phyloP scores from a whole-genome alignment of 2,113 vertebrate genomes.

The Mionectes macconnelli region DNA sequence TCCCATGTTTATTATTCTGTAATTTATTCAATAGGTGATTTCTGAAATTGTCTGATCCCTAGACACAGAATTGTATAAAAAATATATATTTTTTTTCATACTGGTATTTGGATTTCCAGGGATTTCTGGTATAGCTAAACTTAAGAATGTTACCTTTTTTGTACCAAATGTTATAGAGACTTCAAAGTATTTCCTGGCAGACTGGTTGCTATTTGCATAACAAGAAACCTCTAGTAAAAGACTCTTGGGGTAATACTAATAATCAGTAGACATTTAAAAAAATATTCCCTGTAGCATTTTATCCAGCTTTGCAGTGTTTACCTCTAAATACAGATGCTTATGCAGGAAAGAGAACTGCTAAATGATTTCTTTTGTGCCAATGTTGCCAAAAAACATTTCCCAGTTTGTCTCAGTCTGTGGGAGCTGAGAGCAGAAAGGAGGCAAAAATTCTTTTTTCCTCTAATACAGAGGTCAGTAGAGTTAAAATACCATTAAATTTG shows the following conservation, averaged over 20 bases:
- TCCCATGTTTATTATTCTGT: not conserved
- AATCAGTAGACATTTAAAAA: constrained; percentile 27
- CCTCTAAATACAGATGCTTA: constrained; percentile 23
- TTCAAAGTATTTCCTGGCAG: constrained; percentile 23
- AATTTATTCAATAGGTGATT: not conserved
- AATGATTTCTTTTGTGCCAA: constrained; percentile 3
- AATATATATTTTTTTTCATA: not conserved
- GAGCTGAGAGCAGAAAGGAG: not conserved
- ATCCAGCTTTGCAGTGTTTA: constrained; percentile 13
- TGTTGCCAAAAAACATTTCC: constrained; percentile 22
- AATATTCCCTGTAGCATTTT: not conserved
- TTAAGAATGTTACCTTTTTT: not conserved
- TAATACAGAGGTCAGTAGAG: constrained; percentile 6
- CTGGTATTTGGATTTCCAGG: not conserved
- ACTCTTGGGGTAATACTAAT: not conserved
- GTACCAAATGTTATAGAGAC: not conserved
- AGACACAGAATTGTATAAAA: not conserved
- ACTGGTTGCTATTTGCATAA: constrained; percentile 6
- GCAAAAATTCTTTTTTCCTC: not conserved
- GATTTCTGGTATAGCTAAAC: not conserved
- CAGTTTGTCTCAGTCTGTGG: not conserved
- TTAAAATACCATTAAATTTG: constrained; percentile 18
- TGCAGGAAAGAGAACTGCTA: not conserved
- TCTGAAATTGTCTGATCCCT: not conserved
- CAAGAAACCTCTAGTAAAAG: not conserved